These are phyloP conservation scores for Myotis planiceps DNA, from an alignment of 2,797 vertebrate species.

Conservation along the genomic window DNA sequence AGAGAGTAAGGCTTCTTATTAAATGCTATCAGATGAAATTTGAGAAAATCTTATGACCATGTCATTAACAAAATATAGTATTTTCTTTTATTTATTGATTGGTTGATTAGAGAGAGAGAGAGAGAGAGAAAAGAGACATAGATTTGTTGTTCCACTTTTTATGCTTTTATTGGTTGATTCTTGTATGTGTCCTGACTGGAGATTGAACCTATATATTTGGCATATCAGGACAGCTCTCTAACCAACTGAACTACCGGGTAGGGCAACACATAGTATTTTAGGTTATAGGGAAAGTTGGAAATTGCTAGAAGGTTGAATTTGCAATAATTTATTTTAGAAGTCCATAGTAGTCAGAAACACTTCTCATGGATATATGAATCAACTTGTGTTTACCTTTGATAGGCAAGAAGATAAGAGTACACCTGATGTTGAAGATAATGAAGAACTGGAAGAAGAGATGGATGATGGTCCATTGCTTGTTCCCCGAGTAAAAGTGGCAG, in stretches of 20 bases:
- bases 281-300: not conserved
- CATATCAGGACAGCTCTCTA: not conserved
- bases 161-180: not conserved
- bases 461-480: slow-evolving; percentile 91
- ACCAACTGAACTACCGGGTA: not conserved
- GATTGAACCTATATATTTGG: not conserved
- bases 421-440: slow-evolving; percentile 79
- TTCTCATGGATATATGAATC: not conserved
- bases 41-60: not conserved
- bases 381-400: slow-evolving; percentile 23
- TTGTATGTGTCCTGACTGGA: not conserved
- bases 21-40: not conserved
- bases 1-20: not conserved
- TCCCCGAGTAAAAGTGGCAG: slow-evolving; percentile 97
- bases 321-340: slow-evolving; percentile 11
- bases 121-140: not conserved
- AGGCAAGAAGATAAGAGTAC: slow-evolving; percentile 82
- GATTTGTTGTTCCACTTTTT: not conserved
- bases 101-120: not conserved
- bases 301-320: slow-evolving; percentile 15
- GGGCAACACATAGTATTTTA: not conserved
- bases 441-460: slow-evolving; percentile 83
- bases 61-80: not conserved
- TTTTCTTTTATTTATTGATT: not conserved
- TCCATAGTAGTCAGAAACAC: slow-evolving; percentile 77